Conservation (phyloP, 2,797 vertebrate genomes). For the Leptodactylus fallax region DNA sequence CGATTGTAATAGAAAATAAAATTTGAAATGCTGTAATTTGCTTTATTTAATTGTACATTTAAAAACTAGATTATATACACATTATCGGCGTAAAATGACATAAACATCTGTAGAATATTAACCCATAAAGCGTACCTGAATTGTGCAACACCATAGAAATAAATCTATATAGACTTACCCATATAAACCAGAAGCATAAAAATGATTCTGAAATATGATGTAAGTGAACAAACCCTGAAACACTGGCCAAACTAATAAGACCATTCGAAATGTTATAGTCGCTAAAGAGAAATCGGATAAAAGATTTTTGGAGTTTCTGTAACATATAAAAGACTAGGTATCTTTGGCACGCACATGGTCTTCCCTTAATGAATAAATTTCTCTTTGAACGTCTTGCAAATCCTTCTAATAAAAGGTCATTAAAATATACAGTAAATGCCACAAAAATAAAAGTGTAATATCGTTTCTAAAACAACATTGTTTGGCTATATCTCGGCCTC, state of each 20-base stretch:
- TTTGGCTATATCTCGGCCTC: neutral
- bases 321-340: slow-evolving; percentile 33
- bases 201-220: neutral
- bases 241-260: neutral
- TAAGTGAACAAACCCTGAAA: neutral
- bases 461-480: neutral
- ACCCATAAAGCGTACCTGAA: slow-evolving; percentile 22
- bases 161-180: too few species aligned
- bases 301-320: neutral
- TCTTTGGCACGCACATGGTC: slow-evolving; percentile 41
- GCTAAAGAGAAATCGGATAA: neutral
- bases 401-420: neutral
- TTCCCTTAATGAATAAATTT: neutral
- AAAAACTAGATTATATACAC: slow-evolving; percentile 14
- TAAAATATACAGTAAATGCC: slow-evolving; percentile 18
- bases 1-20: slow-evolving; percentile 11
- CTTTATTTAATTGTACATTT: slow-evolving; percentile 15
- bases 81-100: neutral
- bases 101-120: neutral
- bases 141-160: slow-evolving; percentile 21
- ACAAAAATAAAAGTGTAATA: neutral
- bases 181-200: neutral
- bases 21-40: slow-evolving; percentile 9
- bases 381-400: neutral
- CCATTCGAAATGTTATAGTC: neutral